Conservation (phyloP, 2,113 vertebrate species). For the Thoracochromis brauschi region DNA sequence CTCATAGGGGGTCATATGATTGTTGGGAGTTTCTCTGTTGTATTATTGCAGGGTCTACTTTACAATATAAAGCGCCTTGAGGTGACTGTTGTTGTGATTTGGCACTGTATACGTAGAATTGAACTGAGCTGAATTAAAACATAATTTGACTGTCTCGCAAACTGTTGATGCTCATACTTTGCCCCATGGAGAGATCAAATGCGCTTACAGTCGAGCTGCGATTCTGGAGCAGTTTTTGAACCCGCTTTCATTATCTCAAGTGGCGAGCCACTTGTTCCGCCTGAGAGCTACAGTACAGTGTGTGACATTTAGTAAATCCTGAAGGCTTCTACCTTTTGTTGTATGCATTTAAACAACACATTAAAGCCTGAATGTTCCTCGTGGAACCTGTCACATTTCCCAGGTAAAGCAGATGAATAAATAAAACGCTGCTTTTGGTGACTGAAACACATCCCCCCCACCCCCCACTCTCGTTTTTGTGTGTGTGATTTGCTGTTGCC, state of each 20-base stretch:
- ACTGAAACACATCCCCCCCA: neutral
- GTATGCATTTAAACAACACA: slow-evolving; percentile 60
- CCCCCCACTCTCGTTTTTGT: neutral
- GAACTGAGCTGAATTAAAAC: neutral
- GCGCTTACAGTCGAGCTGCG: neutral
- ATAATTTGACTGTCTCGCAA: neutral
- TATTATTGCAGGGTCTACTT: neutral
- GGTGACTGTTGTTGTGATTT: neutral
- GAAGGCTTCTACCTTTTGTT: slow-evolving; percentile 38
- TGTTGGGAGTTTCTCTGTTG: neutral
- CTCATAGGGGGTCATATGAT: neutral
- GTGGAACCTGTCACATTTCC: slow-evolving; percentile 49
- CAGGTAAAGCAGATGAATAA: slow-evolving; percentile 66
- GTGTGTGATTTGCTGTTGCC: slow-evolving; percentile 50
- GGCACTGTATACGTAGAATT: neutral
- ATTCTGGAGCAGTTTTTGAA: slow-evolving; percentile 25
- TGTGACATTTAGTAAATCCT: slow-evolving; percentile 55
- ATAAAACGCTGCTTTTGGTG: slow-evolving; percentile 31
- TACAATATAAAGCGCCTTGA: neutral
- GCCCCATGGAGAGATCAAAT: neutral
- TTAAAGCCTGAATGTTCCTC: slow-evolving; percentile 43
- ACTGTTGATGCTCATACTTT: neutral
- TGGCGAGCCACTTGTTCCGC: slow-evolving; percentile 25
- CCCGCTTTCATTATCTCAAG: slow-evolving; percentile 39
- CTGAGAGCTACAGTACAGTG: neutral